Percentiles rank a stretch among this genome's conserved stretches.
Evolutionary conservation across 2,797 vertebrate genomes (phyloP).

Genomic region (Australoheros facetus): DNA sequence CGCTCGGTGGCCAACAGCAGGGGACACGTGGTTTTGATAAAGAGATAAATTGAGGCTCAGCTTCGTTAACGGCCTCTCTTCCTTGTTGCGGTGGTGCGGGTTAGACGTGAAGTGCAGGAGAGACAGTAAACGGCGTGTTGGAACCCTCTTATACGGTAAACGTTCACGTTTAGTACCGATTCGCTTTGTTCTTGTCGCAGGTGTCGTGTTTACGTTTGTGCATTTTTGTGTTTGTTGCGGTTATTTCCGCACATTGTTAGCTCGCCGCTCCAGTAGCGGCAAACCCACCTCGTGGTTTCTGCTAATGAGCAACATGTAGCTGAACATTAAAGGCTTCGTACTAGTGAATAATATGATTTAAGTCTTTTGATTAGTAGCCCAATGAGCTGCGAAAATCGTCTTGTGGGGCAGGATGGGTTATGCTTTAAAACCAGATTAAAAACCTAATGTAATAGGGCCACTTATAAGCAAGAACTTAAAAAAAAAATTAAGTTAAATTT

Average conservation of each 20-base stretch:
- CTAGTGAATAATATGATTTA: accelerated
- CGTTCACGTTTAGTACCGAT: accelerated
- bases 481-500: not conserved
- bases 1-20: slow-evolving; percentile 19
- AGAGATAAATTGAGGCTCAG: slow-evolving; percentile 60
- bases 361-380: accelerated
- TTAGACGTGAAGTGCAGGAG: accelerated
- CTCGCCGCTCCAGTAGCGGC: slow-evolving; percentile 6
- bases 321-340: accelerated
- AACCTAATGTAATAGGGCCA: too few relatives aligned
- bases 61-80: slow-evolving; percentile 23
- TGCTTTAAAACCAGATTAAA: not conserved
- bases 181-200: not conserved
- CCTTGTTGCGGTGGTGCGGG: not conserved
- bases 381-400: not conserved
- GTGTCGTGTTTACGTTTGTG: not conserved
- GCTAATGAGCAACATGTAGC: not conserved
- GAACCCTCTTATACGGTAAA: not conserved
- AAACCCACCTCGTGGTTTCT: slow-evolving; percentile 45
- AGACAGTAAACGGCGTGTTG: accelerated
- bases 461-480: not conserved
- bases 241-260: not conserved
- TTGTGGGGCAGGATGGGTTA: not conserved
- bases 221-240: not conserved
- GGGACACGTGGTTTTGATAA: slow-evolving; percentile 73